Evolutionary conservation across 2,113 vertebrate species (phyloP).

Genomic region (Cyprinodon variegatus): DNA sequence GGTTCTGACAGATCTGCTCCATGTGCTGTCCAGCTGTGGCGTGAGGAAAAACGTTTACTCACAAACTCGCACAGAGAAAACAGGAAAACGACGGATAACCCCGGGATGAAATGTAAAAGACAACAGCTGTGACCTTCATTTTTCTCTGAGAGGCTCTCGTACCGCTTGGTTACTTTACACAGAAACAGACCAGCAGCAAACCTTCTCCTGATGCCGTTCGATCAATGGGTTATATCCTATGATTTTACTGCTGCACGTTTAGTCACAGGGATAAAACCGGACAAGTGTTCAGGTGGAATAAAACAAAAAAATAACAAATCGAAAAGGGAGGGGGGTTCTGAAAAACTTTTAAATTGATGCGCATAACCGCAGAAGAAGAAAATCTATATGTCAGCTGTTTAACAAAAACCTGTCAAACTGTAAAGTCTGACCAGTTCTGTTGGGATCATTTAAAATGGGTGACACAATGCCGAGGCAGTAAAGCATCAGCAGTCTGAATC

Average conservation of each 20-base stretch:
- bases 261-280: not conserved
- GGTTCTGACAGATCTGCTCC: slow-evolving; percentile 71
- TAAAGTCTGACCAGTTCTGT: not conserved
- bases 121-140: slow-evolving; percentile 57
- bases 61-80: slow-evolving; percentile 1
- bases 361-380: too few species aligned
- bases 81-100: slow-evolving; percentile 30
- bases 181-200: not conserved
- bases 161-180: not conserved
- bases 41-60: slow-evolving; percentile 21
- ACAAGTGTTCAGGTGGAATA: too few species aligned
- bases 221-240: too few species aligned
- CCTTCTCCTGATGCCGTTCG: not conserved
- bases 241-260: not conserved
- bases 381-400: not conserved
- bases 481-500: not conserved
- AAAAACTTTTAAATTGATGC: too few species aligned
- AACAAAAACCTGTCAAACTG: not conserved
- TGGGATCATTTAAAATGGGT: too few species aligned
- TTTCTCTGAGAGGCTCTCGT: slow-evolving; percentile 4
- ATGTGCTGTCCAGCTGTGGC: slow-evolving; percentile 72
- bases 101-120: slow-evolving; percentile 47
- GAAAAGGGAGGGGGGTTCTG: too few species aligned
- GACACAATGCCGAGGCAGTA: too few species aligned
- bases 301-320: too few species aligned